Conservation (phyloP, 2,113 vertebrate genomes). For the Tragulus kanchil region DNA sequence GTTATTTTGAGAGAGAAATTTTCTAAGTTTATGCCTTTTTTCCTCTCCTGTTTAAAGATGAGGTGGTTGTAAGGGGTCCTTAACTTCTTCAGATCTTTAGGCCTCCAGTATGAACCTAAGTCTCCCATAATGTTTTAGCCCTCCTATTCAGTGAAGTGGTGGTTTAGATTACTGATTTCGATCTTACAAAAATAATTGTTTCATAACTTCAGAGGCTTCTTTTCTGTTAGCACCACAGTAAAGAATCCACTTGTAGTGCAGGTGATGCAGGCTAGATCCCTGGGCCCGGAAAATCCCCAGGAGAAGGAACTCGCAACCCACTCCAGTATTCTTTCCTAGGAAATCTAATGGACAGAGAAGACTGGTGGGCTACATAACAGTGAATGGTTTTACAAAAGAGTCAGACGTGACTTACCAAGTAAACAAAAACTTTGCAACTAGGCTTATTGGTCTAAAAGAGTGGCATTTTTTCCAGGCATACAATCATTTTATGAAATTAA, state of each 20-base stretch:
- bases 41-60: not conserved
- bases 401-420: not conserved
- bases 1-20: not conserved
- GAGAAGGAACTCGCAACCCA: not conserved
- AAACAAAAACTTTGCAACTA: not conserved
- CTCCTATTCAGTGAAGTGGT: not conserved
- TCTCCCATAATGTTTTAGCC: not conserved
- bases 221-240: not conserved
- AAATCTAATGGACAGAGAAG: not conserved
- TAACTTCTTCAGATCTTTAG: not conserved
- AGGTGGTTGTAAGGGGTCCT: not conserved
- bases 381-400: not conserved
- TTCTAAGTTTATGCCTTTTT: not conserved
- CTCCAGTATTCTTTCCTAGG: not conserved
- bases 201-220: not conserved
- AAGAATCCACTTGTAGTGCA: not conserved
- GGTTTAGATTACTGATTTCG: not conserved
- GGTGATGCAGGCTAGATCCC: not conserved
- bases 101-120: not conserved
- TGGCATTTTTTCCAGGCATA: not conserved
- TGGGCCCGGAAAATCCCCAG: not conserved
- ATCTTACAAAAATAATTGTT: not conserved
- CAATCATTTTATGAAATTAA: not conserved
- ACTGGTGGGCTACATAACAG: fast-evolving
- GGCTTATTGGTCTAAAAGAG: not conserved